A percentile compares a stretch with the other conserved stretches of the same genome.
Evolutionary conservation across 2,888 invertebrate genomes (phyloP).

Genomic region (Caenorhabditis wallacei): DNA sequence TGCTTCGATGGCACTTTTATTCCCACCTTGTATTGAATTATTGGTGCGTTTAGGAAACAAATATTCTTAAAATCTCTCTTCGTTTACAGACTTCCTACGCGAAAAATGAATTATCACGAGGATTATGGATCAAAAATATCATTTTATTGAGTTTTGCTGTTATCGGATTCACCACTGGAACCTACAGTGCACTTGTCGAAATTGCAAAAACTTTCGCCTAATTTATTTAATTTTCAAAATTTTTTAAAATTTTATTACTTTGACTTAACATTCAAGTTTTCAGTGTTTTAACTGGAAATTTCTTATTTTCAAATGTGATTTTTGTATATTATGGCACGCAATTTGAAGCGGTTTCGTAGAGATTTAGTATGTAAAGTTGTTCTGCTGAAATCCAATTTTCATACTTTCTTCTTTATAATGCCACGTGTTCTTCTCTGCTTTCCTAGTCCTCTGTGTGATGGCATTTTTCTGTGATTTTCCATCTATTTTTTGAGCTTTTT

Average conservation of each 20-base stretch:
- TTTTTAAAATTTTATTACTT: neutral
- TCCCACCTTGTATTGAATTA: slow-evolving; percentile 92
- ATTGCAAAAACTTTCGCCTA: slow-evolving; percentile 68
- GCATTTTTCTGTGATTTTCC: slow-evolving; percentile 6
- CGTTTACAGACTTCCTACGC: slow-evolving; percentile 73
- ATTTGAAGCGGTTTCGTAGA: neutral
- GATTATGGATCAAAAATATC: slow-evolving; percentile 76
- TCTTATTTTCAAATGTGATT: slow-evolving; percentile 2
- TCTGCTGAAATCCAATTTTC: no score
- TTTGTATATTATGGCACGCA: slow-evolving; percentile 1
- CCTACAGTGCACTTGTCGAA: slow-evolving; percentile 77
- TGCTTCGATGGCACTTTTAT: slow-evolving; percentile 91
- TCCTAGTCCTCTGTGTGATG: slow-evolving; percentile 2
- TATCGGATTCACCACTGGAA: slow-evolving; percentile 81
- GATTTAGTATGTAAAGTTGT: no score
- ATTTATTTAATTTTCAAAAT: slow-evolving; percentile 17
- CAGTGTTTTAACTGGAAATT: slow-evolving; percentile 33
- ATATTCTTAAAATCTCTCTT: neutral
- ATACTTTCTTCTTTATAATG: neutral
- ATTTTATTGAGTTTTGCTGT: slow-evolving; percentile 77
- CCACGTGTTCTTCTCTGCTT: no score
- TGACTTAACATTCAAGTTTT: neutral
- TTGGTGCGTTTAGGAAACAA: slow-evolving; percentile 84
- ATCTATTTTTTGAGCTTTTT: neutral
- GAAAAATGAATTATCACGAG: slow-evolving; percentile 68